Evolutionary conservation across 1,140 invertebrate genomes (phyloP), one percentile per base, ranked within the genome.

Genomic region (Zaprionus capensis): DNA sequence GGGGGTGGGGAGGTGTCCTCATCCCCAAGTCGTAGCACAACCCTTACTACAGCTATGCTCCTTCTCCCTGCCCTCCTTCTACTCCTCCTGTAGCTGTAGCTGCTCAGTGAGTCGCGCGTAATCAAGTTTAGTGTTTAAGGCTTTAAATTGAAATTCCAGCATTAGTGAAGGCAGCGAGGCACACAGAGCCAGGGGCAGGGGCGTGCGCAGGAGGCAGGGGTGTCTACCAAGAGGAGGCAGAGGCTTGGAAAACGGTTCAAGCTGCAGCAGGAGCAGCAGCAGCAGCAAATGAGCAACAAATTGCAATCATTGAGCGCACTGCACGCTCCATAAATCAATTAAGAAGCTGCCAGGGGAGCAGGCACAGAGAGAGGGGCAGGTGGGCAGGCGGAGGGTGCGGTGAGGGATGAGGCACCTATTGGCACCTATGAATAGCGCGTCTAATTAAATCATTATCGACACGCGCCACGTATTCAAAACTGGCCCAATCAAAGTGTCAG

Each of bases 121-220:
- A 88, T 88, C 85, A 90, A 90, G 81, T 90, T 88, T 84, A 79
- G 84, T 88, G 81, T 90, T 88, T 90, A 90, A 78, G 65, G 71
- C 76, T 78, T 74, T 78, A 90, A 88, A 88, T 90, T 88, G 84
- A 90, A 88, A 88, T 88, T 88, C 84, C 84, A 65, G 84, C 85
- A 88, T 84, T 88, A 88, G 81, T 57, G 69, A 28, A 76, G 81
- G 81, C 88, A 90, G 84, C 75, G 31, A 71, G 49, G 62, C 70
- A 44, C 53, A 59, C 44, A 49, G 72, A 69, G 69, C 14, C 15
- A 58, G 71, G 49, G 75, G 11, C 7, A 61, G 65, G 31, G 58
- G 36, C 14, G 4, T 6, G 5, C 22, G 4, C 5, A 14, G 15
- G n/a, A 38, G 31, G 5, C 12, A 24, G 31, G 51, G 58, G 46